Conservation (phyloP, 2,113 vertebrate genomes). For the Ariopsis seemanni region DNA sequence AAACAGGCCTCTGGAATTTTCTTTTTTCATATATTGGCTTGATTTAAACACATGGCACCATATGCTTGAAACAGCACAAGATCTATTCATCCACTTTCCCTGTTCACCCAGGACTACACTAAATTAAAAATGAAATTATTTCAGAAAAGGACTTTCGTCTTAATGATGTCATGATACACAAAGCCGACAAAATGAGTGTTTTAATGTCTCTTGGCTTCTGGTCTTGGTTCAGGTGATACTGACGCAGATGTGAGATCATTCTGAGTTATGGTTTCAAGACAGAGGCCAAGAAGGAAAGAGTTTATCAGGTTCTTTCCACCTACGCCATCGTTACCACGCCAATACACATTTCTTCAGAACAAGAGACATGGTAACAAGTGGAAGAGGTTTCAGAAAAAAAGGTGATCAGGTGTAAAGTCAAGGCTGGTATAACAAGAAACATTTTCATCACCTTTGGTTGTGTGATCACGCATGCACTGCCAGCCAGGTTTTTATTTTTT, state of each 20-base stretch:
- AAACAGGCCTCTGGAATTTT: background rate
- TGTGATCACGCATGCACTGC: background rate
- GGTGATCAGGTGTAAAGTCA: background rate
- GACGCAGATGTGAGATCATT: background rate
- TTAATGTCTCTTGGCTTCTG: background rate
- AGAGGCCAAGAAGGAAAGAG: background rate
- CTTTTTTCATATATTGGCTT: conserved; percentile 17
- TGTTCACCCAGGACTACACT: background rate
- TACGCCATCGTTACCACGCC: conserved; percentile 6
- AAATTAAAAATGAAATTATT: background rate
- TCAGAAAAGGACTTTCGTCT: background rate
- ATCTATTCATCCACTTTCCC: conserved; percentile 2
- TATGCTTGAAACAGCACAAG: conserved; percentile 20
- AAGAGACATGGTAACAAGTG: background rate
- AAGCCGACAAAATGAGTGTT: background rate
- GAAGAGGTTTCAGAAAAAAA: conserved; percentile 11
- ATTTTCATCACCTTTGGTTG: background rate
- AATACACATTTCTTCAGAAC: conserved; percentile 1
- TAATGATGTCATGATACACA: background rate
- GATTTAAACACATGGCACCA: conserved; percentile 28
- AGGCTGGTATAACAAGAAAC: background rate
- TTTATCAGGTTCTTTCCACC: conserved; percentile 12
- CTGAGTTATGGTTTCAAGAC: background rate
- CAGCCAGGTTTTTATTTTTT: background rate
- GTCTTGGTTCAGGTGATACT: background rate